Conservation (phyloP, 2,888 invertebrate genomes). For the Cephus rjabovi region DNA sequence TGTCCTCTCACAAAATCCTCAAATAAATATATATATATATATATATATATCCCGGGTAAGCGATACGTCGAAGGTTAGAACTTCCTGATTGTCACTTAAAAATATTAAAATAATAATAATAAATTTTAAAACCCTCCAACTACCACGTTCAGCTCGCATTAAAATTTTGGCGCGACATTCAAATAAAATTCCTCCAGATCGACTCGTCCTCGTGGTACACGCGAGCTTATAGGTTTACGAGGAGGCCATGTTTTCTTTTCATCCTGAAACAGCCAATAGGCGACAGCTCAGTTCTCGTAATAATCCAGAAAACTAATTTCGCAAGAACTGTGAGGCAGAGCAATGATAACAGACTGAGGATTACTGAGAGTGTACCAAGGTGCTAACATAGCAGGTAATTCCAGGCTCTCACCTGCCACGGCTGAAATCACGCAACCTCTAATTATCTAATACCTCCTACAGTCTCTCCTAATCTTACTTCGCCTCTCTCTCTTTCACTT, state of each 20-base stretch:
- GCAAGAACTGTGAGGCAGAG: slow-evolving; percentile 25
- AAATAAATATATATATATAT: background rate
- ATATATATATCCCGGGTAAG: background rate
- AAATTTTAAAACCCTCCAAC: background rate
- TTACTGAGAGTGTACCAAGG: slow-evolving; percentile 13
- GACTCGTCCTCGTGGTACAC: background rate
- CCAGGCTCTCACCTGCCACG: background rate
- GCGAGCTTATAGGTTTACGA: background rate
- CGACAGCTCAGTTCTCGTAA: slow-evolving; percentile 10
- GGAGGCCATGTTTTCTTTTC: background rate
- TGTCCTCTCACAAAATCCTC: background rate
- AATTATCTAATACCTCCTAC: background rate
- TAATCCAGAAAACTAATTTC: slow-evolving; percentile 46
- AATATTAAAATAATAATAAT: background rate
- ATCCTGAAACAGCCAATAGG: background rate
- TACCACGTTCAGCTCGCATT: background rate
- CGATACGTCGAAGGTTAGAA: background rate
- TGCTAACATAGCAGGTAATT: background rate
- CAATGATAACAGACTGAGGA: slow-evolving; percentile 29
- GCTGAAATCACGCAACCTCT: background rate
- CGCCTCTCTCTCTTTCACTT: background rate
- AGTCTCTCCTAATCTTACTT: background rate
- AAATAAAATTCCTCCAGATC: background rate
- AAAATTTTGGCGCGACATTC: background rate
- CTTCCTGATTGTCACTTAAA: background rate